Conservation (phyloP, 2,797 vertebrate genomes). For the Sebastolobus alascanus region DNA sequence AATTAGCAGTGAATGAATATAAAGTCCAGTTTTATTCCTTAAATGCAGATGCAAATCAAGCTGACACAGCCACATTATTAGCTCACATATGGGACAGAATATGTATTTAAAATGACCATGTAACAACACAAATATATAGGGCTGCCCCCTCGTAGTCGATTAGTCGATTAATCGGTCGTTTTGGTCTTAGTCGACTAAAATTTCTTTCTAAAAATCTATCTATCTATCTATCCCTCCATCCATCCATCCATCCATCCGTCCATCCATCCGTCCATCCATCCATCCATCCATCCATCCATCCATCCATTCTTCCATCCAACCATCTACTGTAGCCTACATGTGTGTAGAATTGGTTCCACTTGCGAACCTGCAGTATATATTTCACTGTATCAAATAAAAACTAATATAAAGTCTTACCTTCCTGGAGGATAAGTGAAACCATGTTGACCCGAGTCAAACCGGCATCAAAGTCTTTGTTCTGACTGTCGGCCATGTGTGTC, state of each 20-base stretch:
- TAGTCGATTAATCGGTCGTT: accelerated
- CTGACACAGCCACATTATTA: not conserved
- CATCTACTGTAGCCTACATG: not conserved
- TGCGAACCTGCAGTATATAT: not conserved
- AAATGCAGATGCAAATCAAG: not conserved
- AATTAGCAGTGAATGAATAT: not conserved
- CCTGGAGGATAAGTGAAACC: constrained; percentile 45
- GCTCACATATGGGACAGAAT: not conserved
- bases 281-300: not conserved
- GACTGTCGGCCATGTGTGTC: constrained; percentile 25
- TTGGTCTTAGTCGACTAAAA: too few relatives aligned
- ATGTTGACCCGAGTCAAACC: constrained; percentile 11
- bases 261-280: too few relatives aligned
- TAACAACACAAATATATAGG: not conserved
- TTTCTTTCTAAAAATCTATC: too few relatives aligned
- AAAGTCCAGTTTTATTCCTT: not conserved
- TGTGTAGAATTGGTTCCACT: constrained; percentile 8
- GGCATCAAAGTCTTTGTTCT: constrained; percentile 35
- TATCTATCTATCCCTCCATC: too few relatives aligned
- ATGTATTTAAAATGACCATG: not conserved
- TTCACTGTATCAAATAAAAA: constrained; percentile 39
- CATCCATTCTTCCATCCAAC: too few relatives aligned
- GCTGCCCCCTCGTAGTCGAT: too few relatives aligned
- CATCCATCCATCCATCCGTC: not conserved
- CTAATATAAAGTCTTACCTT: constrained; percentile 12